Percentiles rank a stretch among this genome's conserved stretches.
These are phyloP conservation scores for Chorisops tibialis DNA, from an alignment of 2,888 invertebrate genomes.

Conservation along the genomic window DNA sequence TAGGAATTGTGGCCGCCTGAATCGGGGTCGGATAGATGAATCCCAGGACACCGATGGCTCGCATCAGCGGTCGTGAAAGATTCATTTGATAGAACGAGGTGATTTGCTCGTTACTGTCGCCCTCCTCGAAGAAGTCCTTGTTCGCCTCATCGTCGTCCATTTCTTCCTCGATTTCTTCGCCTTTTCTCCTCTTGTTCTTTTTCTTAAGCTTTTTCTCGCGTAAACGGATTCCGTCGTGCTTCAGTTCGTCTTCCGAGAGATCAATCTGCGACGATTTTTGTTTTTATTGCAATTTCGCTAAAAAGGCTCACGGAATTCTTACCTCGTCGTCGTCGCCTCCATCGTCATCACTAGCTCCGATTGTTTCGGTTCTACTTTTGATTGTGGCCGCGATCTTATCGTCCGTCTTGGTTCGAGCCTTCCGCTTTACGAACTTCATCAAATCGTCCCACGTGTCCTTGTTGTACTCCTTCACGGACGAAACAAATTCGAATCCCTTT, in stretches of 20 bases:
- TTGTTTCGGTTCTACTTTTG: conserved; percentile 54
- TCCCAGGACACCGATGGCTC: conserved; percentile 83
- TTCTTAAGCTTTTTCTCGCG: conserved; percentile 62
- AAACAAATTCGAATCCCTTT: conserved; percentile 76
- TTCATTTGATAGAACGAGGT: conserved; percentile 93
- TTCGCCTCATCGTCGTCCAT: conserved; percentile 52
- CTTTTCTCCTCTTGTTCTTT: conserved; percentile 50
- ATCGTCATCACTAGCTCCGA: conserved; percentile 56
- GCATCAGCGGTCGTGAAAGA: conserved; percentile 86
- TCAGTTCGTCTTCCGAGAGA: conserved; percentile 75
- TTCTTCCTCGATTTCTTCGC: conserved; percentile 55
- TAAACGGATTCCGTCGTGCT: conserved; percentile 65
- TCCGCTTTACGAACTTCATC: conserved; percentile 74
- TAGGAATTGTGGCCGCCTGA: conserved; percentile 91
- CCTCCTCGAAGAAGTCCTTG: conserved; percentile 62
- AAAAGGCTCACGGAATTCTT: not conserved
- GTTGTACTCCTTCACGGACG: conserved; percentile 74
- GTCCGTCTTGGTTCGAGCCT: conserved; percentile 76
- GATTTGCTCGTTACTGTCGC: conserved; percentile 61
- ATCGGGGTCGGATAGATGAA: conserved; percentile 96
- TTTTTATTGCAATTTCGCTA: not conserved
- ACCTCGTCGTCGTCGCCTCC: conserved; percentile 51
- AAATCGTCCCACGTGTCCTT: conserved; percentile 77
- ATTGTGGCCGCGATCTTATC: conserved; percentile 72
- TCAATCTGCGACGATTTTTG: conserved; percentile 56